These are phyloP conservation scores for Melanostoma scalare DNA, from an alignment of 2,888 invertebrate species.

Conservation along the genomic window DNA sequence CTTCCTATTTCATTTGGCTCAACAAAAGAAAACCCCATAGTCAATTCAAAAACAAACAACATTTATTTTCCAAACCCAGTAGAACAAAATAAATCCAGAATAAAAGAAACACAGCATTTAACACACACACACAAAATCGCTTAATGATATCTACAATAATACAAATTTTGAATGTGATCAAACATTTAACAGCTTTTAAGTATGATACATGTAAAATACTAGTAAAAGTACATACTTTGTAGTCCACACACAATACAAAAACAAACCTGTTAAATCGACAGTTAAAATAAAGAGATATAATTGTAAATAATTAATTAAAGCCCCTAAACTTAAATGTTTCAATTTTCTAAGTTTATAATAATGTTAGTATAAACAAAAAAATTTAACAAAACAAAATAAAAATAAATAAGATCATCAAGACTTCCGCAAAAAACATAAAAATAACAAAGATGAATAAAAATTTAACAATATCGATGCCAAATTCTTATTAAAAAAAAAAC, in stretches of 20 bases:
- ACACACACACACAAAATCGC: constrained; percentile 45
- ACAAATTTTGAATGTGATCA: constrained; percentile 69
- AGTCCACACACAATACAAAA: constrained; percentile 52
- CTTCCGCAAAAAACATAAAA: constrained; percentile 56
- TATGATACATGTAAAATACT: constrained; percentile 57
- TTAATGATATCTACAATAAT: constrained; percentile 69
- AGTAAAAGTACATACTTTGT: constrained; percentile 44
- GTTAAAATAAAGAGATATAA: constrained; percentile 34
- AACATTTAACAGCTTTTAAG: constrained; percentile 63
- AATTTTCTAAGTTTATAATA: constrained; percentile 65
- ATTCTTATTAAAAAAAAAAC: constrained; percentile 59
- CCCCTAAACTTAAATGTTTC: constrained; percentile 56
- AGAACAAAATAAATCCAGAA: constrained; percentile 19
- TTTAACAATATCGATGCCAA: constrained; percentile 69
- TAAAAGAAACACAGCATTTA: constrained; percentile 38
- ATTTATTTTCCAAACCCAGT: background rate
- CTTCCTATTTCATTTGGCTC: too few species aligned
- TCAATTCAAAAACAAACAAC: too few species aligned
- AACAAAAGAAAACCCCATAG: too few species aligned
- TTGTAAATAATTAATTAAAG: constrained; percentile 61
- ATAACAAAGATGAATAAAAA: constrained; percentile 38
- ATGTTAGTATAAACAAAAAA: constrained; percentile 58
- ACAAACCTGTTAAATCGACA: constrained; percentile 52
- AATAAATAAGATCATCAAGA: constrained; percentile 64
- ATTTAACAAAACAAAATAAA: constrained; percentile 13